Percentiles rank a stretch among this genome's conserved stretches.
phyloP scores from a whole-genome alignment of 2,888 invertebrate genomes.

The Archaeoteleia sp. region DNA sequence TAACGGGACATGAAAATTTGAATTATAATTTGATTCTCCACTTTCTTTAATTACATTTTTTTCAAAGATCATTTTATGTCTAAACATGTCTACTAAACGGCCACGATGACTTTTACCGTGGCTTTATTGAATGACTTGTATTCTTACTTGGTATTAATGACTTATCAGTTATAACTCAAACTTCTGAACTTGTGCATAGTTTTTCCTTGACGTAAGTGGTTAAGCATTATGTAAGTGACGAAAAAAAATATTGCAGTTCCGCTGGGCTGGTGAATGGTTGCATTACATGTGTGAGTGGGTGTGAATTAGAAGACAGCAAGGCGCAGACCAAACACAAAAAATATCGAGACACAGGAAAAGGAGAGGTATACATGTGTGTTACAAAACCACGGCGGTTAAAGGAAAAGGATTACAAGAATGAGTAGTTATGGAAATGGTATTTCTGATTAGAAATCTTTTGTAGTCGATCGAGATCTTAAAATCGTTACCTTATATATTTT shows the following conservation, averaged over 20 bases:
- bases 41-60: no score
- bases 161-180: no score
- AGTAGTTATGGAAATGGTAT: slow-evolving; percentile 3
- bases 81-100: no score
- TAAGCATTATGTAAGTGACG: slow-evolving; percentile 35
- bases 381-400: slow-evolving; percentile 9
- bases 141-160: no score
- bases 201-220: slow-evolving; percentile 16
- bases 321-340: slow-evolving; percentile 21
- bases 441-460: neutral
- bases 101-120: no score
- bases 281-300: no score
- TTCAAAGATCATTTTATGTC: no score
- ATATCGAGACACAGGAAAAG: slow-evolving; percentile 32
- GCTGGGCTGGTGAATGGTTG: slow-evolving; percentile 57
- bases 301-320: slow-evolving; percentile 43
- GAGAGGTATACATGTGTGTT: slow-evolving; percentile 11
- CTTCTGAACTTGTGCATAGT: no score
- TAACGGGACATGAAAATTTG: no score
- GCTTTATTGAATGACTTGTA: no score
- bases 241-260: slow-evolving; percentile 28
- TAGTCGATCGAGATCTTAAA: neutral
- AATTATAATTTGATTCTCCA: no score
- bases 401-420: slow-evolving; percentile 13
- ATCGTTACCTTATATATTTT: slow-evolving; percentile 86